Evolutionary conservation across 2,113 vertebrate genomes (phyloP).

Genomic region (Diadophis punctatus): DNA sequence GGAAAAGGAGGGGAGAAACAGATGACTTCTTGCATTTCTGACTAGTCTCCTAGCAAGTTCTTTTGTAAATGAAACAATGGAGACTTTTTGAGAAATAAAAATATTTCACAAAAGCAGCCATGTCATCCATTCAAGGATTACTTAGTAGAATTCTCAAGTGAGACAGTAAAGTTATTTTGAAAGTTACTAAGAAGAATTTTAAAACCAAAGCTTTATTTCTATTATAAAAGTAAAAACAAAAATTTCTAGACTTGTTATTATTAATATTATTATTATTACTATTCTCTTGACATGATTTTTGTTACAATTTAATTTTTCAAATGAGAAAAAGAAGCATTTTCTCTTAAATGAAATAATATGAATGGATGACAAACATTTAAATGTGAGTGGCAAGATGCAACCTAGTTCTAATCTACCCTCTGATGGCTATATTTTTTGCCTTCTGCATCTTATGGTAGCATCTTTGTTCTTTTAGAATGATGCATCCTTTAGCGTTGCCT

Average conservation of each 20-base stretch:
- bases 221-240: background rate
- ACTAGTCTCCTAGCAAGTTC: constrained; percentile 63
- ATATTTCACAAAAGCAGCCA: constrained; percentile 64
- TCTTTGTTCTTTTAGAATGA: constrained; percentile 63
- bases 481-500: constrained; percentile 64
- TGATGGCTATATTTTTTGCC: constrained; percentile 58
- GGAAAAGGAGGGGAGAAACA: constrained; percentile 37
- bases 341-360: constrained; percentile 32
- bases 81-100: constrained; percentile 62
- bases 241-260: background rate
- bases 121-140: constrained; percentile 62
- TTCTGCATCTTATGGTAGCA: constrained; percentile 56
- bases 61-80: constrained; percentile 61
- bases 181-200: constrained; percentile 32
- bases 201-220: constrained; percentile 11
- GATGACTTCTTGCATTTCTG: constrained; percentile 62
- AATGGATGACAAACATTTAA: constrained; percentile 39
- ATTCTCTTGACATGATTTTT: constrained; percentile 6
- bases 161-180: constrained; percentile 45
- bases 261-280: background rate
- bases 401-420: constrained; percentile 48
- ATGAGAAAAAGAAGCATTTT: background rate
- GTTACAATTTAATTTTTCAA: background rate
- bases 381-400: constrained; percentile 42
- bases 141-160: constrained; percentile 50